Percentiles rank a stretch among this genome's conserved stretches.
phyloP scores from a whole-genome alignment of 2,888 invertebrate species.

The Helleia helle region DNA sequence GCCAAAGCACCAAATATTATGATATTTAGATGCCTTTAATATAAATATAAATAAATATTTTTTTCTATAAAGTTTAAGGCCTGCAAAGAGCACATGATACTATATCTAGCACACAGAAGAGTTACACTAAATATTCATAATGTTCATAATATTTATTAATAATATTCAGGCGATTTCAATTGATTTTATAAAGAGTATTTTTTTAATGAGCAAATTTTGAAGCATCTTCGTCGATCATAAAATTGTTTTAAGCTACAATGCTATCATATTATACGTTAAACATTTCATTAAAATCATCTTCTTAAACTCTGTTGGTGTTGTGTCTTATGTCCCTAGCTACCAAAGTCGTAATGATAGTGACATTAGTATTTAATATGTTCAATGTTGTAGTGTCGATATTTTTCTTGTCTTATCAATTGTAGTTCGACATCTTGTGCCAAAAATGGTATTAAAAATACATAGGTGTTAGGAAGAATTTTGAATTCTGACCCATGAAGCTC shows the following conservation, averaged over 20 bases:
- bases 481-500: no score
- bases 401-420: background rate
- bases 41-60: slow-evolving; percentile 9
- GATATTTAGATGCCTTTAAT: background rate
- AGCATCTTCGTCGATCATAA: background rate
- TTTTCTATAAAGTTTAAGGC: slow-evolving; percentile 20
- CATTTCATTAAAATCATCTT: background rate
- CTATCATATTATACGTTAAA: background rate
- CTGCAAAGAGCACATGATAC: slow-evolving; percentile 31
- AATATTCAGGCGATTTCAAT: background rate
- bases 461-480: no score
- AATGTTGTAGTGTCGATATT: background rate
- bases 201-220: background rate
- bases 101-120: background rate
- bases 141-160: background rate
- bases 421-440: background rate
- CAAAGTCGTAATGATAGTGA: background rate
- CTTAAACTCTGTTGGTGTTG: no score
- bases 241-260: background rate
- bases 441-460: background rate
- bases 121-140: background rate
- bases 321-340: background rate
- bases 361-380: background rate
- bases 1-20: background rate
- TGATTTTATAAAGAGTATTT: background rate